Conservation (phyloP, 2,888 invertebrate species). For the Acanthoscelides obtectus region DNA sequence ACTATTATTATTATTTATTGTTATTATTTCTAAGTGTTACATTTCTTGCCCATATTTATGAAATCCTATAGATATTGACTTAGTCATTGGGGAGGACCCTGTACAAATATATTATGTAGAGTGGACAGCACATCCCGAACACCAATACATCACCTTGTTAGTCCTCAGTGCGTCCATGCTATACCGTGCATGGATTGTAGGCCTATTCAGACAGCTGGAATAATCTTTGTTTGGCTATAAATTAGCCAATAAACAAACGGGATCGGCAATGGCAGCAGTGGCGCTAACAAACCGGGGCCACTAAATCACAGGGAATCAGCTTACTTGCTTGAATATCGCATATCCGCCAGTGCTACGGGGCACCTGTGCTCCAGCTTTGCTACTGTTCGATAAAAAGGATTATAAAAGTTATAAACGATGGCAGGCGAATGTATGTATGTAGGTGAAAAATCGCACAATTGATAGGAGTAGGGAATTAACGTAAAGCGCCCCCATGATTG, state of each 20-base stretch:
- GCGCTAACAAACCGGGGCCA: conserved; percentile 31
- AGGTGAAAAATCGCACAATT: conserved; percentile 49
- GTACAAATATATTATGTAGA: not conserved
- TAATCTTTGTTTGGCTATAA: conserved; percentile 17
- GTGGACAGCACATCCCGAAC: not conserved
- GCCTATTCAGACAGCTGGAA: not conserved
- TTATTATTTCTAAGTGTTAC: no score
- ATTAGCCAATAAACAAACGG: conserved; percentile 32
- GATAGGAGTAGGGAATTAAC: conserved; percentile 46
- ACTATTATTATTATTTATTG: no score
- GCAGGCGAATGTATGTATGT: conserved; percentile 34
- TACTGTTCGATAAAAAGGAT: conserved; percentile 39
- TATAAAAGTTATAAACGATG: conserved; percentile 29
- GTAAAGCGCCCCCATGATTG: conserved; percentile 24
- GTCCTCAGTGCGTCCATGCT: not conserved
- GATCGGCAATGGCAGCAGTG: not conserved
- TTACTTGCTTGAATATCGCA: conserved; percentile 24
- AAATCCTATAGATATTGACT: no score
- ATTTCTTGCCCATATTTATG: no score
- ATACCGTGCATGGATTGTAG: not conserved
- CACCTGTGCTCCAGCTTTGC: conserved; percentile 37
- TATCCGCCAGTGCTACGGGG: not conserved
- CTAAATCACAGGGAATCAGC: conserved; percentile 32
- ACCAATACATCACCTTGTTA: not conserved
- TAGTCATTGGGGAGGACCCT: no score